Conservation (phyloP, 2,797 vertebrate species). For the Pangasius larnaudii region DNA sequence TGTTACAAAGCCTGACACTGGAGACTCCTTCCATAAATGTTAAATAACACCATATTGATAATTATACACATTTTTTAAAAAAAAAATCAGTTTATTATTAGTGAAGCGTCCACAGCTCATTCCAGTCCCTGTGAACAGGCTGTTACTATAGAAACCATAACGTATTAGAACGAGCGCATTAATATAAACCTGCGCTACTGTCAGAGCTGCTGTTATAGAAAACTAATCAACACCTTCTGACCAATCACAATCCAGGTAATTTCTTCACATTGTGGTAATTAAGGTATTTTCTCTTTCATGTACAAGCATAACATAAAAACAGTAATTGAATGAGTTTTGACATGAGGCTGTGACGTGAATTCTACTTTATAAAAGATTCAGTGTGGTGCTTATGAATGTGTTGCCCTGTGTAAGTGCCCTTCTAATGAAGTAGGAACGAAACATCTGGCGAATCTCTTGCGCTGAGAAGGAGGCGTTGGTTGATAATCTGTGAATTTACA, state of each 20-base stretch:
- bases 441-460: neutral
- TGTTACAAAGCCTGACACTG: neutral
- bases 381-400: neutral
- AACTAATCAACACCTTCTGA: neutral
- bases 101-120: neutral
- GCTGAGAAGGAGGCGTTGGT: neutral
- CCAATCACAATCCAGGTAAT: neutral
- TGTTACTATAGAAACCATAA: neutral
- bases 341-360: neutral
- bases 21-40: neutral
- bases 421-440: neutral
- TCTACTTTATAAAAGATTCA: neutral
- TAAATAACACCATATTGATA: neutral
- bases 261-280: neutral
- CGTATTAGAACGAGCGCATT: neutral
- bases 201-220: neutral
- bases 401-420: neutral
- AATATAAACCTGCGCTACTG: neutral
- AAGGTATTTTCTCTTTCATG: neutral
- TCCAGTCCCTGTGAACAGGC: neutral
- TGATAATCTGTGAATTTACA: neutral
- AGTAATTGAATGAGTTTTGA: neutral
- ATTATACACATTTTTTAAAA: neutral
- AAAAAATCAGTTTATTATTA: neutral
- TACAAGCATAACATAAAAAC: neutral